phyloP scores from a whole-genome alignment of 2,888 invertebrate genomes.

The Acronicta alni region DNA sequence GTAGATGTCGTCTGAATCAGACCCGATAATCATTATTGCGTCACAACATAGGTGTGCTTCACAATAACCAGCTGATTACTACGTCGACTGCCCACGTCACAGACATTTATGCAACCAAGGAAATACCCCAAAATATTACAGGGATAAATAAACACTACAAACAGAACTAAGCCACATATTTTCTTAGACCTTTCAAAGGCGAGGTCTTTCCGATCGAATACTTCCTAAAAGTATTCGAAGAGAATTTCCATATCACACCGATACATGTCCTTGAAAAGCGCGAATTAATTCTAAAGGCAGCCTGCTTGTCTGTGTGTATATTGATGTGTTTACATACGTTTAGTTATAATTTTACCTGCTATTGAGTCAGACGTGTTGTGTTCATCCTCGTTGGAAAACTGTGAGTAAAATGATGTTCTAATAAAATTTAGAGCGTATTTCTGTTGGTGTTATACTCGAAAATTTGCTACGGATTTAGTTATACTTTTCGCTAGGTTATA shows the following conservation, averaged over 20 bases:
- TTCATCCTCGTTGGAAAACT: slow-evolving; percentile 40
- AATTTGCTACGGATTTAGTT: neutral
- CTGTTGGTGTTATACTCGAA: neutral
- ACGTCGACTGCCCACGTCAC: neutral
- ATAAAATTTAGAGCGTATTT: slow-evolving; percentile 23
- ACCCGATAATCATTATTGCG: neutral
- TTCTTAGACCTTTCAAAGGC: slow-evolving; percentile 21
- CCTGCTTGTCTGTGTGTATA: slow-evolving; percentile 41
- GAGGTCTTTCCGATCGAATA: slow-evolving; percentile 27
- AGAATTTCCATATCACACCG: slow-evolving; percentile 32
- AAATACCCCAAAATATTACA: slow-evolving; percentile 10
- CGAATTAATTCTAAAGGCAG: slow-evolving; percentile 56
- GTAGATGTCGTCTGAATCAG: too few species aligned
- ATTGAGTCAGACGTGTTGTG: slow-evolving; percentile 56
- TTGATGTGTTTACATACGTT: slow-evolving; percentile 59
- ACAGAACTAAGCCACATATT: slow-evolving; percentile 6
- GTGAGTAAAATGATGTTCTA: slow-evolving; percentile 47
- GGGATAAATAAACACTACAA: slow-evolving; percentile 21
- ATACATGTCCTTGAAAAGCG: slow-evolving; percentile 48
- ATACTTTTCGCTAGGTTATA: neutral
- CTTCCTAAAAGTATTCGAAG: slow-evolving; percentile 28
- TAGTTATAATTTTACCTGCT: slow-evolving; percentile 62
- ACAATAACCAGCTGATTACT: slow-evolving; percentile 6
- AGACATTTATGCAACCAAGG: neutral
- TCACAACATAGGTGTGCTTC: neutral